These are phyloP conservation scores for Portevinia maculata DNA, from an alignment of 2,888 invertebrate species.

Conservation along the genomic window DNA sequence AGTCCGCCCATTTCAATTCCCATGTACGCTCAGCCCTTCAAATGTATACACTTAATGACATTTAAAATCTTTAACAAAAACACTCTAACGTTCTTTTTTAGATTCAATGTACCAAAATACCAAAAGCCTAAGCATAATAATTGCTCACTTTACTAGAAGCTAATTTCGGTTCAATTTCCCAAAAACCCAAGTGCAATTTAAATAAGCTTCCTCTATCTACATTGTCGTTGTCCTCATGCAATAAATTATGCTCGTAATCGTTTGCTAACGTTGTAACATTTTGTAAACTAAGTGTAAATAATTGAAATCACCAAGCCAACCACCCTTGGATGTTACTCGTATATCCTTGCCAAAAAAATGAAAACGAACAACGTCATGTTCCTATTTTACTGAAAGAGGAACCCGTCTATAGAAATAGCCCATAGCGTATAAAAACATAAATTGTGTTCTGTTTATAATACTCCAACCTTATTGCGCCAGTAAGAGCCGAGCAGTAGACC, in stretches of 20 bases:
- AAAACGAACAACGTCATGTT: constrained; percentile 43
- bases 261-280: constrained; percentile 55
- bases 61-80: constrained; percentile 7
- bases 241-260: constrained; percentile 70
- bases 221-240: constrained; percentile 37
- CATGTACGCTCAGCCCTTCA: neutral
- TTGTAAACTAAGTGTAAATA: constrained; percentile 73
- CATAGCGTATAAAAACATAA: constrained; percentile 70
- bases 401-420: constrained; percentile 51
- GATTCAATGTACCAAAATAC: constrained; percentile 27
- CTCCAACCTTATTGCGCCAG: constrained; percentile 67
- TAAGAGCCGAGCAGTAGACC: constrained; percentile 61
- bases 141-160: constrained; percentile 66
- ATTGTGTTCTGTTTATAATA: constrained; percentile 73
- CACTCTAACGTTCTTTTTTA: neutral
- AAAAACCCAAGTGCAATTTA: constrained; percentile 60
- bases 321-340: constrained; percentile 43
- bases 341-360: constrained; percentile 71
- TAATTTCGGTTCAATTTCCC: constrained; percentile 48
- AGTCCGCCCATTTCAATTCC: no score
- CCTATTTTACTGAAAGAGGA: constrained; percentile 31
- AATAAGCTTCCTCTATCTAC: constrained; percentile 59
- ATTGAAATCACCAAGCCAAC: constrained; percentile 68
- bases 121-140: constrained; percentile 46
- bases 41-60: neutral